These are phyloP conservation scores for Stenurella melanura DNA, from an alignment of 2,888 invertebrate genomes.

Conservation along the genomic window DNA sequence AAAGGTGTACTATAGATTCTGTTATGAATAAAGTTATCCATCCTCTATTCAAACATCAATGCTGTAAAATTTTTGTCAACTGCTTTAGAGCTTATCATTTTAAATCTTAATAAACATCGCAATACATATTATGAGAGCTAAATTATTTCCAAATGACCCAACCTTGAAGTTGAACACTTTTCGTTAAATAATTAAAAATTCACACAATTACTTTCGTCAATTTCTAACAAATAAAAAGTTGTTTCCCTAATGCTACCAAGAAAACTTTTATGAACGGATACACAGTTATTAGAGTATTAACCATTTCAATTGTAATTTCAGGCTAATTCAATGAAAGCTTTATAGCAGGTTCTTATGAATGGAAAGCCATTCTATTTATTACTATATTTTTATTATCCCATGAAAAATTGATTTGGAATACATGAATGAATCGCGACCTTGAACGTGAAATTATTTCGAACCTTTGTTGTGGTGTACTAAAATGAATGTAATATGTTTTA, in stretches of 20 bases:
- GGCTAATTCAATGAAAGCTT: constrained; percentile 26
- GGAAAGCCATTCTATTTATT: constrained; percentile 39
- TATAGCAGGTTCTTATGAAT: constrained; percentile 34
- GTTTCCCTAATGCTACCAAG: background rate
- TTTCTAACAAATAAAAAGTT: background rate
- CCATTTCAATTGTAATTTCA: constrained; percentile 36
- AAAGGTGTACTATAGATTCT: too few species aligned
- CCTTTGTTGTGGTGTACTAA: background rate
- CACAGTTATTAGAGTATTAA: constrained; percentile 29
- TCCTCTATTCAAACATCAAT: too few species aligned
- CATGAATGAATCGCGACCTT: constrained; percentile 35
- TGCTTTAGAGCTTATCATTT: too few species aligned
- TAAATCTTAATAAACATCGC: too few species aligned
- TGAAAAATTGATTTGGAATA: constrained; percentile 55
- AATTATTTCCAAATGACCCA: too few species aligned
- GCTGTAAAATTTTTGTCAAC: too few species aligned
- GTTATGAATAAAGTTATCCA: too few species aligned
- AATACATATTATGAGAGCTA: too few species aligned
- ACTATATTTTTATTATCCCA: constrained; percentile 48
- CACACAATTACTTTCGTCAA: background rate
- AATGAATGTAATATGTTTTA: background rate
- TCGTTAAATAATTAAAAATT: background rate
- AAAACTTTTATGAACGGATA: constrained; percentile 22
- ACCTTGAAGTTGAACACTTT: background rate
- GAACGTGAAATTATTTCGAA: constrained; percentile 19